A percentile compares a stretch with the other conserved stretches of the same genome.
Conservation (phyloP, 2,888 invertebrate species). For the Platycheirus rosarum region DNA sequence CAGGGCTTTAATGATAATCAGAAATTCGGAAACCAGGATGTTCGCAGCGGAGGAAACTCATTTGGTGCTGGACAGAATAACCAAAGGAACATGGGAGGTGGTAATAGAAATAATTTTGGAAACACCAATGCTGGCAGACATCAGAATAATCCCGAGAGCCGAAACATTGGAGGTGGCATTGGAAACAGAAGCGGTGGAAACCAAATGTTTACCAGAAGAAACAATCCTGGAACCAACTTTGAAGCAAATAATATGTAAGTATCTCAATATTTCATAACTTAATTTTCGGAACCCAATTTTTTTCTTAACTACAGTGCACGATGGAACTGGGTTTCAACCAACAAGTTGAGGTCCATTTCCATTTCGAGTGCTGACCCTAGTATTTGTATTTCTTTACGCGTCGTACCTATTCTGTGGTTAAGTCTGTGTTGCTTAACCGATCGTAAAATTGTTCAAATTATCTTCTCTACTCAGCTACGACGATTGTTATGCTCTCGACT, state of each 20-base stretch:
- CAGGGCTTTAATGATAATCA: slow-evolving; percentile 58
- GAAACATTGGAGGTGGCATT: slow-evolving; percentile 77
- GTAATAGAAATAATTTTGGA: slow-evolving; percentile 77
- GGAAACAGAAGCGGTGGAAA: slow-evolving; percentile 76
- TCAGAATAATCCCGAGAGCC: slow-evolving; percentile 15
- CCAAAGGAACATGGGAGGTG: slow-evolving; percentile 76
- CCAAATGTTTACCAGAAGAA: slow-evolving; percentile 84
- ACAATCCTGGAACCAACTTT: slow-evolving; percentile 43
- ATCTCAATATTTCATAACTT: background rate
- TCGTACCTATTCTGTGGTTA: no score
- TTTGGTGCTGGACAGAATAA: slow-evolving; percentile 31
- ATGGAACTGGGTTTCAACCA: background rate
- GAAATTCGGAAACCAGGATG: slow-evolving; percentile 50
- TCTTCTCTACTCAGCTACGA: no score
- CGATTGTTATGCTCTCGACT: no score
- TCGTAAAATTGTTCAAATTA: no score
- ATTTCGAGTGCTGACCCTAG: no score
- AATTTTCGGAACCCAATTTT: background rate
- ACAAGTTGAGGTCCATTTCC: no score
- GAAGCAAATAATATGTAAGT: slow-evolving; percentile 74
- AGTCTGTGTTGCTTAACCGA: no score
- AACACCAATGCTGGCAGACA: slow-evolving; percentile 40
- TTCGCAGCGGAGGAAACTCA: slow-evolving; percentile 19
- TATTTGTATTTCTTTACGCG: no score
- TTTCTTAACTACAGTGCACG: background rate